These are phyloP conservation scores for Solenopsis invicta DNA, from an alignment of 1,140 invertebrate genomes.

Conservation along the genomic window DNA sequence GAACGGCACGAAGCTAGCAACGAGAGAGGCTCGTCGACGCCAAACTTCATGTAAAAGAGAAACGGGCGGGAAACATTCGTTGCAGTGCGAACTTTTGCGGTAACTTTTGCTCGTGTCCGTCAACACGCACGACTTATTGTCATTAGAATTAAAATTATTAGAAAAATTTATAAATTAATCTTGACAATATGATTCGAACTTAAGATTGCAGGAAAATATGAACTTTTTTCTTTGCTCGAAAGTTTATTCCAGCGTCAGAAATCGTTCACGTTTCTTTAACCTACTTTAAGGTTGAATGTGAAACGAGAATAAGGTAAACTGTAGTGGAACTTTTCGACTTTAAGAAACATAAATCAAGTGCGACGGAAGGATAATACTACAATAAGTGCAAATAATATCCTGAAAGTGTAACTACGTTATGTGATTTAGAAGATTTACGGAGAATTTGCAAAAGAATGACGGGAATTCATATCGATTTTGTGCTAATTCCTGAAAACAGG, in stretches of 20 bases:
- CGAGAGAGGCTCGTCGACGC: too few species aligned
- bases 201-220: neutral
- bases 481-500: neutral
- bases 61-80: too few species aligned
- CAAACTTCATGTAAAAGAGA: too few species aligned
- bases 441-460: neutral
- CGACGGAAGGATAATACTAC: neutral
- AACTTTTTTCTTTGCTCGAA: neutral
- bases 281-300: neutral
- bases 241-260: neutral
- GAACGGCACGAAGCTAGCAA: too few species aligned
- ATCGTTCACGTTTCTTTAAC: conserved; percentile 1
- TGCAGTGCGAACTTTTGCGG: too few species aligned
- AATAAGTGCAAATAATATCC: neutral
- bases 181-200: neutral
- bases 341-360: conserved; percentile 11
- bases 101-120: too few species aligned
- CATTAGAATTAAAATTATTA: neutral
- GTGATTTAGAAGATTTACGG: neutral
- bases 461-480: conserved; percentile 8
- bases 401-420: neutral
- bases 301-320: neutral
- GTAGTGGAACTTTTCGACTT: neutral
- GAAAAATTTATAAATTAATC: neutral
- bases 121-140: too few species aligned